These are phyloP conservation scores for Mimachlamys varia DNA, from an alignment of 2,888 invertebrate species.

Conservation along the genomic window DNA sequence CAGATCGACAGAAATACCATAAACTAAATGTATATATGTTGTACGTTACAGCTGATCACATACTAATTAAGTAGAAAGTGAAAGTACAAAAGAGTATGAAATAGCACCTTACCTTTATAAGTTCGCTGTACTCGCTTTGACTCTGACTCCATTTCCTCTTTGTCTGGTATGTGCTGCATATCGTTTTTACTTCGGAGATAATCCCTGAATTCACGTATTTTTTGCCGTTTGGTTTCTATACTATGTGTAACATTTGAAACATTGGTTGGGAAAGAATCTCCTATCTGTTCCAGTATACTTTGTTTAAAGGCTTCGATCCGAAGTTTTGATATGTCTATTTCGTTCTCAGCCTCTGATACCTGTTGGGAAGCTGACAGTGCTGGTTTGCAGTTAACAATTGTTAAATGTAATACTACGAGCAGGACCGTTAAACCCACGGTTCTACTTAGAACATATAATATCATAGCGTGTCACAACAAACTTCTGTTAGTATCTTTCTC, in stretches of 20 bases:
- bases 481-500: slow-evolving; percentile 21
- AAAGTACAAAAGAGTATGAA: neutral
- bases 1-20: neutral
- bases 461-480: slow-evolving; percentile 39
- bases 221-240: slow-evolving; percentile 59
- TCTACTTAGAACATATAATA: slow-evolving; percentile 32
- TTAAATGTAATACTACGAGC: neutral
- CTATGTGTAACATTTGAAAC: slow-evolving; percentile 56
- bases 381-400: neutral
- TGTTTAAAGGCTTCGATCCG: slow-evolving; percentile 59
- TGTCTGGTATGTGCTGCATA: neutral
- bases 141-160: slow-evolving; percentile 36
- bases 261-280: slow-evolving; percentile 53
- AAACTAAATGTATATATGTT: too few relatives aligned
- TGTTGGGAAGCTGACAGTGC: slow-evolving; percentile 11
- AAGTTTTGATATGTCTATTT: neutral
- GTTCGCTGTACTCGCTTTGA: slow-evolving; percentile 7
- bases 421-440: slow-evolving; percentile 40
- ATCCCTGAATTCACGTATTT: slow-evolving; percentile 59
- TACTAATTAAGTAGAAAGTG: slow-evolving; percentile 28
- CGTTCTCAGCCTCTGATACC: neutral
- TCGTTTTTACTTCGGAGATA: slow-evolving; percentile 51
- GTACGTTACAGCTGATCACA: neutral
- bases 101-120: slow-evolving; percentile 41
- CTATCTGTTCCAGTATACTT: slow-evolving; percentile 58